Conservation (phyloP, 2,113 vertebrate species). For the Xyrauchen texanus region DNA sequence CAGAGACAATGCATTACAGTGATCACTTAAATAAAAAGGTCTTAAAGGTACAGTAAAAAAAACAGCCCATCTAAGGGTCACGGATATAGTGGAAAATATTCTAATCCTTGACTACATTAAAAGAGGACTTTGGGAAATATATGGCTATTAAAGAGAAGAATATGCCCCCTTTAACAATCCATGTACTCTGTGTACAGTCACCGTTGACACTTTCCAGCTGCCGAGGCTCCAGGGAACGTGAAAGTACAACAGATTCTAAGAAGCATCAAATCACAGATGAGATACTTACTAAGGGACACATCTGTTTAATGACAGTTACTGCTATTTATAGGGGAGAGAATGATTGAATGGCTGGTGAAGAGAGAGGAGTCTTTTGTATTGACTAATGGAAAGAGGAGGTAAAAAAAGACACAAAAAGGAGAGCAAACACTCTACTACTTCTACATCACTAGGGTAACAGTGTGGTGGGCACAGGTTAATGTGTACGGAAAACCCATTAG, state of each 20-base stretch:
- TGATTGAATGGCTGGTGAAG: background rate
- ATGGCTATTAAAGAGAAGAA: too few species aligned
- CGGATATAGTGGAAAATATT: too few species aligned
- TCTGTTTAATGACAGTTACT: constrained; percentile 16
- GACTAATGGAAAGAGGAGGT: background rate
- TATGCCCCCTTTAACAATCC: background rate
- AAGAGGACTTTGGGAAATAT: too few species aligned
- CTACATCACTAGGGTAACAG: constrained; percentile 59
- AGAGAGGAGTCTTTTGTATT: background rate
- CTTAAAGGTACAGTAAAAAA: too few species aligned
- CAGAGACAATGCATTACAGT: too few species aligned
- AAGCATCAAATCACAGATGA: too few species aligned
- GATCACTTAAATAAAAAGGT: too few species aligned
- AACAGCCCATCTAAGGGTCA: too few species aligned
- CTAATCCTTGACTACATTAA: too few species aligned
- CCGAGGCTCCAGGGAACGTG: background rate
- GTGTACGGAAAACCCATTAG: constrained; percentile 56
- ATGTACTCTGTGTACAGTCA: background rate
- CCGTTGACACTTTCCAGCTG: too few species aligned
- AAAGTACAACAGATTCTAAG: constrained; percentile 4
- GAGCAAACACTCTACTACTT: constrained; percentile 33
- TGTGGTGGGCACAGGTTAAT: constrained; percentile 1
- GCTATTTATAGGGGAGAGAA: constrained; percentile 1
- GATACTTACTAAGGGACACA: background rate
- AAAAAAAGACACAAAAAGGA: too few species aligned